Conservation (phyloP, 1,140 invertebrate species). For the Gonatopus flavifemur region DNA sequence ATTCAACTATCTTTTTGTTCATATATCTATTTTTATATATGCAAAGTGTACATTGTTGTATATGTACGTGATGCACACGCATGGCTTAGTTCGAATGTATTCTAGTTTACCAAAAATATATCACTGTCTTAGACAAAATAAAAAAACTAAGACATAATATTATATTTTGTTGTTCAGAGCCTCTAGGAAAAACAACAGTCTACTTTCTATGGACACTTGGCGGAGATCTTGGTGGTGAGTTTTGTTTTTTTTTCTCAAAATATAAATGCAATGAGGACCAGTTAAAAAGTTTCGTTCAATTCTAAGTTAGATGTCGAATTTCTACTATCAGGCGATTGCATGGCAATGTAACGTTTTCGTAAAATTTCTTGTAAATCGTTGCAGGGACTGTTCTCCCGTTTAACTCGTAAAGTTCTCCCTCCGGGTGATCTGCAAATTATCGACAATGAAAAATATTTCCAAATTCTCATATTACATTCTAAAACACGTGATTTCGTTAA, state of each 20-base stretch:
- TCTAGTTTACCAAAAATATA: no score
- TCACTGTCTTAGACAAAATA: no score
- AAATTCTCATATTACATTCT: no score
- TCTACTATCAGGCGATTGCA: constrained; percentile 49
- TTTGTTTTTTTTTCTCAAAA: not conserved
- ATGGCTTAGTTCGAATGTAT: no score
- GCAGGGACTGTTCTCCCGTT: constrained; percentile 53
- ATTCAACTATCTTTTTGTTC: no score
- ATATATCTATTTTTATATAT: no score
- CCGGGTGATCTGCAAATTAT: constrained; percentile 46
- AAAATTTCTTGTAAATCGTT: constrained; percentile 56
- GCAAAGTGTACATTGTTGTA: no score
- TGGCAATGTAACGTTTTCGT: constrained; percentile 48
- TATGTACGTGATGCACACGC: no score
- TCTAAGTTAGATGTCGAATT: constrained; percentile 45
- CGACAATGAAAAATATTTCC: not conserved
- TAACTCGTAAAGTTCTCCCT: constrained; percentile 43
- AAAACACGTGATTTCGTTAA: not conserved
- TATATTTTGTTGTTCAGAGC: constrained; percentile 7
- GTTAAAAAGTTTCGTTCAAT: constrained; percentile 46
- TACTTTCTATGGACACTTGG: constrained; percentile 7
- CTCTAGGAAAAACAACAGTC: constrained; percentile 7
- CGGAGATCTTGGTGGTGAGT: not conserved
- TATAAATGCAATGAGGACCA: not conserved
- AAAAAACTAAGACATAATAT: constrained; percentile 14